These are phyloP conservation scores for Hylaeus volcanicus DNA, from an alignment of 1,140 invertebrate genomes.

Conservation along the genomic window DNA sequence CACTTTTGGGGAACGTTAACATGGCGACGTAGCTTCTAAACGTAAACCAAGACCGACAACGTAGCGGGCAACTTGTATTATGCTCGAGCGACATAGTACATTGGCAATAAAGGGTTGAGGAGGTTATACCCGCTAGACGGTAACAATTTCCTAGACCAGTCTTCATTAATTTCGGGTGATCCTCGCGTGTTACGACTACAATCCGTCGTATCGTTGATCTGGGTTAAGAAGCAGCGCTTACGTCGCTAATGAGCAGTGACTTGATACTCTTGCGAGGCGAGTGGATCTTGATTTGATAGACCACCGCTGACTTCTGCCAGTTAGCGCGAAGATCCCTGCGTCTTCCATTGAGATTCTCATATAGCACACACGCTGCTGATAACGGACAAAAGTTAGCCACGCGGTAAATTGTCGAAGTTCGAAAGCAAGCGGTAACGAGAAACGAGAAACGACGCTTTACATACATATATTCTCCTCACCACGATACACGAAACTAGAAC, in stretches of 20 bases:
- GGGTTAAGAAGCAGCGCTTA: constrained; percentile 13
- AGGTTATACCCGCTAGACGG: not conserved
- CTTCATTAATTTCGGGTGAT: constrained; percentile 7
- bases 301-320: not conserved
- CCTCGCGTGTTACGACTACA: not conserved
- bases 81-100: not conserved
- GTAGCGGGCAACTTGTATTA: not conserved
- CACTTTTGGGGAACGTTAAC: too few species aligned
- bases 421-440: constrained; percentile 35
- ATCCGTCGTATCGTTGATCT: constrained; percentile 10
- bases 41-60: not conserved
- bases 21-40: too few species aligned
- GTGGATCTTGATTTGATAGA: constrained; percentile 26
- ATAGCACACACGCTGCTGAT: not conserved
- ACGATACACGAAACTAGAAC: constrained; percentile 39
- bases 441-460: constrained; percentile 28
- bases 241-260: constrained; percentile 17
- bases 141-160: not conserved
- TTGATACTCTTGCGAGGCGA: too few species aligned
- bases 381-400: constrained; percentile 8
- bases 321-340: constrained; percentile 9
- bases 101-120: not conserved
- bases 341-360: constrained; percentile 1
- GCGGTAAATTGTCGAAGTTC: constrained; percentile 43
- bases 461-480: constrained; percentile 25